Evolutionary conservation across 2,888 invertebrate species (phyloP), one percentile per base, ranked within the genome.

Genomic region (Ametastegia equiseti): DNA sequence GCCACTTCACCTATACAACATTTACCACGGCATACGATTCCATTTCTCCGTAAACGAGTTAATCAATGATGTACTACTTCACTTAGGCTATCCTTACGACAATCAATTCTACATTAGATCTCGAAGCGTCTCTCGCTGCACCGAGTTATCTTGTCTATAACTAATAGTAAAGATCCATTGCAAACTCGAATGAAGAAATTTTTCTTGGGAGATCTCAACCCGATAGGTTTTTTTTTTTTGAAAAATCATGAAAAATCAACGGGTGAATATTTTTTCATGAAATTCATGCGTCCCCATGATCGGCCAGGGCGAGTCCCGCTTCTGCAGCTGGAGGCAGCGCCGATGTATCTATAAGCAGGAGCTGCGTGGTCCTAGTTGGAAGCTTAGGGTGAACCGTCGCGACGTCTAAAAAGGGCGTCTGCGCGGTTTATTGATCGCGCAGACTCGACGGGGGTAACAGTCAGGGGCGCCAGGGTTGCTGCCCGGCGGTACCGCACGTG

Each of bases 391-490:
- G 75, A 33, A 30, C n/a, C 30, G 75, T 75, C 33, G 54, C 75
- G 75, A 36, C 75, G 75, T 33, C 75, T 27, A 45, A 60, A 78
- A 78, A 78, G 78, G 60, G 78, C 78, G 78, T 60, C 78, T 78
- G 78, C 78, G 78, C 78, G 60, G 78, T 78, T 78, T 78, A 78
- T 78, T 78, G 78, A 78, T 78, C 78, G 78, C 60, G 78, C 78
- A 75, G 75, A 50, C 75, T 75, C 75, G 45, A 78, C 78, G 78
- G 42, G 60, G 78, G 78, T 60, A 33, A 42, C 75, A 57, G 78
- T 78, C 60, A 60, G 78, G 78, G 78, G 78, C 60, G 78, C 60
- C 78, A 60, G 57, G 60, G 78, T 42, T 78, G 78, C 60, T 57
- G 60, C 78, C 60, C 78, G 54, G 60, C 60, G 78, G 39, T 60